phyloP scores from a whole-genome alignment of 2,113 vertebrate species.

The Progne subis region DNA sequence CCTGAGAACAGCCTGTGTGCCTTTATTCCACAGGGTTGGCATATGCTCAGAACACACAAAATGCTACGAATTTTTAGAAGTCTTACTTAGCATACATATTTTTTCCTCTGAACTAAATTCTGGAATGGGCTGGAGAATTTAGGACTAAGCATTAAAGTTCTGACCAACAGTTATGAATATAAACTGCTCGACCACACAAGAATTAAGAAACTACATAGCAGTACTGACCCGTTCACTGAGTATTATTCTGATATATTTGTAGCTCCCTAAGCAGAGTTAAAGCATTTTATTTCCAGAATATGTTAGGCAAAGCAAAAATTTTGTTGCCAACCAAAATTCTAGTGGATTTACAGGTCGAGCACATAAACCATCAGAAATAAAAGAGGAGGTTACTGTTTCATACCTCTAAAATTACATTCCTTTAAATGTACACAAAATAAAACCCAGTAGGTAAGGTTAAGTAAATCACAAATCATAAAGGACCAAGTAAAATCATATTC shows the following conservation, averaged over 20 bases:
- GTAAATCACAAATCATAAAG: background rate
- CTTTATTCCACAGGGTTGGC: background rate
- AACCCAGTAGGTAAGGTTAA: background rate
- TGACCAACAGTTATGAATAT: background rate
- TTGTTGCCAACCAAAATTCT: background rate
- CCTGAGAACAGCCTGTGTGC: background rate
- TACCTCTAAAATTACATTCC: background rate
- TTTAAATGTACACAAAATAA: background rate
- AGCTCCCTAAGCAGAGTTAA: background rate
- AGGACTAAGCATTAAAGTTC: background rate
- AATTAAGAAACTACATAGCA: background rate
- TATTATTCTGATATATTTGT: background rate
- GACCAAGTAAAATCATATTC: background rate
- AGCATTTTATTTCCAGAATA: background rate
- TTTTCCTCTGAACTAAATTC: background rate
- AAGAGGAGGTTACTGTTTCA: background rate
- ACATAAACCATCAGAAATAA: background rate
- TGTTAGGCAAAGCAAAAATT: background rate
- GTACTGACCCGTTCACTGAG: background rate
- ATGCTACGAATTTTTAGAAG: background rate
- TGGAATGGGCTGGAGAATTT: background rate
- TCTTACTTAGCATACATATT: background rate
- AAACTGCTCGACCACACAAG: background rate
- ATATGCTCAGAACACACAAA: background rate
- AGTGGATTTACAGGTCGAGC: background rate